A percentile compares a stretch with the other conserved stretches of the same genome.
Conservation (phyloP, 2,797 vertebrate species). For the Peromyscus eremicus region DNA sequence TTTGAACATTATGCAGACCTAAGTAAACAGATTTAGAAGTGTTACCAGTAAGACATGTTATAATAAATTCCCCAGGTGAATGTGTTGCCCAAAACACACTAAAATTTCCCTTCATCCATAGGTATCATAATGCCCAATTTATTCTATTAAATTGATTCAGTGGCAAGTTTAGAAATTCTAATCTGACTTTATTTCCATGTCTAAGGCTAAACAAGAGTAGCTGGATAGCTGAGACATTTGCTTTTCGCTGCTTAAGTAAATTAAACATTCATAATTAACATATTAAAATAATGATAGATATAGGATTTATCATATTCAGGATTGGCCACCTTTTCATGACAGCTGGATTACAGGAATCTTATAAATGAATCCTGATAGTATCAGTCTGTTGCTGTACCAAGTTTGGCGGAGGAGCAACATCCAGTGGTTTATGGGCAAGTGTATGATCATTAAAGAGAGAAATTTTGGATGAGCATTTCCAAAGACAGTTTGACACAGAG, state of each 20-base stretch:
- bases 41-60: neutral
- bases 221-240: neutral
- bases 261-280: neutral
- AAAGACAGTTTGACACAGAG: neutral
- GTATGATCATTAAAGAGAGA: neutral
- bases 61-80: neutral
- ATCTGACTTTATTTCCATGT: neutral
- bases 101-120: neutral
- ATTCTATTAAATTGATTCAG: neutral
- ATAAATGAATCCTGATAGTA: neutral
- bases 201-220: neutral
- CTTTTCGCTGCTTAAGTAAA: accelerated
- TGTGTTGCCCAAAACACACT: neutral
- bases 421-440: neutral
- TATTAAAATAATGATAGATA: neutral
- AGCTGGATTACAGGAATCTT: neutral
- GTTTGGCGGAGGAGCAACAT: neutral
- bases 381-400: neutral
- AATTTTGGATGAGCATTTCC: neutral
- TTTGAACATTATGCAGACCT: neutral
- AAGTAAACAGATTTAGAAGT: neutral
- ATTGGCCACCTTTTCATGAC: neutral
- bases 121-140: neutral
- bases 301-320: neutral
- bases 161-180: neutral